Evolutionary conservation across 2,888 invertebrate genomes (phyloP), one percentile per base, ranked within the genome.

Genomic region (Podabrus alpinus): DNA sequence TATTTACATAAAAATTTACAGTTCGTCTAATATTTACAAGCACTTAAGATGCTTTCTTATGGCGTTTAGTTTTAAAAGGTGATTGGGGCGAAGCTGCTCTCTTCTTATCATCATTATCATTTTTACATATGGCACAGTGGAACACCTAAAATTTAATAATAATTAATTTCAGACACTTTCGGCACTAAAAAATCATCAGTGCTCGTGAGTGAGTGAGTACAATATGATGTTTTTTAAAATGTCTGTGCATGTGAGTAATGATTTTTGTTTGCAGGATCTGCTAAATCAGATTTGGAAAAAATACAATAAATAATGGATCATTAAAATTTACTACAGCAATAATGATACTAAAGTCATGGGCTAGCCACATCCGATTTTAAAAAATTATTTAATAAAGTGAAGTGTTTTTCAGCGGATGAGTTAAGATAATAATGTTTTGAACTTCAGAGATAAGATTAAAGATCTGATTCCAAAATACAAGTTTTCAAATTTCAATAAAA

Each of bases 121-220:
- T 75, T 77, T 86, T 87, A 80, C 90, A 90, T 78, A 86, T 84
- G 81, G 88, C 87, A 85, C 90, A 90, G 78, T 88, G 87, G 85
- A 89, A 90, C 81, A 88, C 84, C 85, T 85, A 72, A 71, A 59
- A 78, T 69, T 62, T 76, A 59, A 68, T 59, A 60, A 78, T 19
- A 64, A 17, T 19, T 67, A 71, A 75, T 59, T 15, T 29, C 15
- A 29, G 0, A 59, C 19, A 25, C 11, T 25, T 25, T 29, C 29
- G 13, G 3, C n/a, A 15, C 9, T n/a, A n/a, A 45, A 45, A 29
- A 45, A n/a, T n/a, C 0, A 2, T 15, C 15, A 64, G 10, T 60
- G 19, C 59, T 21, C 7, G n/a, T n/a, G n/a, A n/a, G n/a, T n/a
- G n/a, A n/a, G n/a, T n/a, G 19, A 66, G 13, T 9, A 45, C 17